Percentiles rank a stretch among this genome's conserved stretches.
These are phyloP conservation scores for Sinocyclocheilus anshuiensis DNA, from an alignment of 2,113 vertebrate species.

Conservation along the genomic window DNA sequence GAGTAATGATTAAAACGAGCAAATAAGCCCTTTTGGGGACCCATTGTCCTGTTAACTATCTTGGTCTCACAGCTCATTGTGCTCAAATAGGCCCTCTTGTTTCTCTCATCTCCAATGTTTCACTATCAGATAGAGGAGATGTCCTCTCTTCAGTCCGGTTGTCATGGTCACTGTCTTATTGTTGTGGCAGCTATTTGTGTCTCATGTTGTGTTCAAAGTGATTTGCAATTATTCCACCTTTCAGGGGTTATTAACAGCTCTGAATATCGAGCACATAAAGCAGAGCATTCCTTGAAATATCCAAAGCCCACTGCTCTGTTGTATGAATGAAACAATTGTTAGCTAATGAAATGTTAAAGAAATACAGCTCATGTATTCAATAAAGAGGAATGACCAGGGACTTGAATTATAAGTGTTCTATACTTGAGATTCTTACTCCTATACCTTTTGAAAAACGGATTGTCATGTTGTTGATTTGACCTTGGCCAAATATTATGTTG, in stretches of 20 bases:
- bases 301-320: not conserved
- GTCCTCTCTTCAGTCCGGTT: constrained; percentile 43
- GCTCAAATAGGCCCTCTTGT: constrained; percentile 15
- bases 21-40: not conserved
- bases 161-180: constrained; percentile 50
- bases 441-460: not conserved
- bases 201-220: constrained; percentile 47
- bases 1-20: not conserved
- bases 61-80: constrained; percentile 15
- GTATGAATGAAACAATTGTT: not conserved
- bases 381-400: not conserved
- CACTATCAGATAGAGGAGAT: constrained; percentile 39
- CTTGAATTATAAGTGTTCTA: not conserved
- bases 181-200: constrained; percentile 46
- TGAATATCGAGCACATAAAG: constrained; percentile 11
- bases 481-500: not conserved
- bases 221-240: constrained; percentile 45
- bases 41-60: constrained; percentile 29
- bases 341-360: not conserved
- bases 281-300: not conserved
- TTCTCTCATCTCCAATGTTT: constrained; percentile 17
- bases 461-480: constrained; percentile 1
- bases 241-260: constrained; percentile 42
- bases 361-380: not conserved
- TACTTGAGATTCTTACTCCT: not conserved